Evolutionary conservation across 2,797 vertebrate genomes (phyloP).

Genomic region (Holocentrus rufus): DNA sequence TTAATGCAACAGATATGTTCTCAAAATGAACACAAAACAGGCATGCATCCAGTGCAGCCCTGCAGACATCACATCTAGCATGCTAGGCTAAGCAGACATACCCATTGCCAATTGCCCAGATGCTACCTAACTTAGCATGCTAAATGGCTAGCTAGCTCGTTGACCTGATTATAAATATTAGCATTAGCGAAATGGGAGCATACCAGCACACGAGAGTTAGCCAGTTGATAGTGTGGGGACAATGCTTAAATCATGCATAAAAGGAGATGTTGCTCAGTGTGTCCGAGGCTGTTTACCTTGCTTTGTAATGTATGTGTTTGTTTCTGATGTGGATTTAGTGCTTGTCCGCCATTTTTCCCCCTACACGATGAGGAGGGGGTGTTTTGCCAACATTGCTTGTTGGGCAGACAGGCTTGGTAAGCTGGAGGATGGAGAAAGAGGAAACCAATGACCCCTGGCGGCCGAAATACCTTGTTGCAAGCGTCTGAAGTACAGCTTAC

Average conservation of each 20-base stretch:
- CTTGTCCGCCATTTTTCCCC: conserved; percentile 84
- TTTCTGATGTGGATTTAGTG: conserved; percentile 80
- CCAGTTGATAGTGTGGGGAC: conserved; percentile 23
- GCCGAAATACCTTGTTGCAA: neutral
- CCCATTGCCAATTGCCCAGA: conserved; percentile 57
- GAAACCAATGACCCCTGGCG: conserved; percentile 51
- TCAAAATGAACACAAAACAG: neutral
- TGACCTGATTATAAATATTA: conserved; percentile 62
- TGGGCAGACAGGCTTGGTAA: conserved; percentile 56
- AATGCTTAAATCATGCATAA: conserved; percentile 18
- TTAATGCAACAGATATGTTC: neutral
- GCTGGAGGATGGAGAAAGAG: conserved; percentile 5
- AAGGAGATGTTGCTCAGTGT: conserved; percentile 46
- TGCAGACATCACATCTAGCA: conserved; percentile 40
- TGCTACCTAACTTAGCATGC: conserved; percentile 76
- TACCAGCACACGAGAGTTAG: conserved; percentile 23
- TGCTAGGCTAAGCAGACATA: conserved; percentile 63
- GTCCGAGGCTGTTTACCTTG: conserved; percentile 76
- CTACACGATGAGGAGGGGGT: conserved; percentile 70
- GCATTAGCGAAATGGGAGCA: conserved; percentile 55
- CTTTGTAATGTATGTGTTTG: conserved; percentile 76
- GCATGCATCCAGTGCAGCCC: neutral
- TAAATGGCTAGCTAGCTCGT: conserved; percentile 60
- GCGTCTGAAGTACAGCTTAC: too few relatives aligned
- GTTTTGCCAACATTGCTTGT: conserved; percentile 73